A percentile compares a stretch with the other conserved stretches of the same genome.
Evolutionary conservation across 2,888 invertebrate species (phyloP).

Genomic region (Gymnocheta viridis): DNA sequence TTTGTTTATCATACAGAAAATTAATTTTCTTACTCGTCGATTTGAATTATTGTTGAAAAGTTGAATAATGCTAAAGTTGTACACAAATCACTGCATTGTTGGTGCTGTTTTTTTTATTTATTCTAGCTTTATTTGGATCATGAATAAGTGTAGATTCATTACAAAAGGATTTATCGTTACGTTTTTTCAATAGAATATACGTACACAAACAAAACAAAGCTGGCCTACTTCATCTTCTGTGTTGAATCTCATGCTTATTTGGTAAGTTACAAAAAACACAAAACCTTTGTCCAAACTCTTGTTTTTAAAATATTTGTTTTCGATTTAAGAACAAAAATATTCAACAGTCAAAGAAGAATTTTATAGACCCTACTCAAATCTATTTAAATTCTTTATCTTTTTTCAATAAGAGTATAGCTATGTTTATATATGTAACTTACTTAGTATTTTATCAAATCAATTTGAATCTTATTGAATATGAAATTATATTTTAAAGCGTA

Average conservation of each 20-base stretch:
- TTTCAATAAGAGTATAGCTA: neutral
- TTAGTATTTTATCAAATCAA: too few relatives aligned
- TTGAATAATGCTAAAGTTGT: constrained; percentile 64
- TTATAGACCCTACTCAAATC: neutral
- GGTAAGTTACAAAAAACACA: constrained; percentile 19
- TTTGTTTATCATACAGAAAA: constrained; percentile 23
- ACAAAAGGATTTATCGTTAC: constrained; percentile 66
- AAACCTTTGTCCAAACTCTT: constrained; percentile 36
- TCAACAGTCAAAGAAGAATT: neutral
- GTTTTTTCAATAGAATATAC: constrained; percentile 46
- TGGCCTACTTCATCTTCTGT: constrained; percentile 53
- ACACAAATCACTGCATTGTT: constrained; percentile 65
- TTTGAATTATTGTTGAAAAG: constrained; percentile 68
- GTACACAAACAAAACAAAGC: constrained; percentile 31
- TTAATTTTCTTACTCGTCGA: constrained; percentile 66
- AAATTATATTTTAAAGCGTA: too few relatives aligned
- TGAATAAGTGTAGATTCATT: constrained; percentile 41
- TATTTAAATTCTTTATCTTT: neutral
- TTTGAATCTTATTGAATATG: too few relatives aligned
- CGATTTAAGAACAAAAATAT: neutral
- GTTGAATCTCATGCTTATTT: constrained; percentile 28
- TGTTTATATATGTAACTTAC: neutral
- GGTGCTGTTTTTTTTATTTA: constrained; percentile 18
- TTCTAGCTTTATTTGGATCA: constrained; percentile 47
- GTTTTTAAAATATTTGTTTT: constrained; percentile 15